Conservation (phyloP, 1,140 invertebrate genomes). For the Daktulosphaira vitifoliae region DNA sequence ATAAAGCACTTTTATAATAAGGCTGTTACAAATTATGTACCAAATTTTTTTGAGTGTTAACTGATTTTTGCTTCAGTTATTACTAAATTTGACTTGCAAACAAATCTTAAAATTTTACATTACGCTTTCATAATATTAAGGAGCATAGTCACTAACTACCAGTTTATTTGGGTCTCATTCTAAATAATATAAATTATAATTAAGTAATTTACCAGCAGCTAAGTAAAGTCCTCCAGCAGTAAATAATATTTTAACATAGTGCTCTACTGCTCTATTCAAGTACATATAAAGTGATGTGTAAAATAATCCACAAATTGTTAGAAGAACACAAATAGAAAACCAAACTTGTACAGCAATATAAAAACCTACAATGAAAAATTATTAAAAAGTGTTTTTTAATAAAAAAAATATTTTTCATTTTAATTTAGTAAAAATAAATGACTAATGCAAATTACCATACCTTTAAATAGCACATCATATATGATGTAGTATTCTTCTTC, state of each 20-base stretch:
- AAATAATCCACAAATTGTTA: slow-evolving; percentile 20
- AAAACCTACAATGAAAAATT: neutral
- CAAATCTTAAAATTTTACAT: too few species aligned
- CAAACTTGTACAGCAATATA: slow-evolving; percentile 23
- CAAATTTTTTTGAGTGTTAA: too few species aligned
- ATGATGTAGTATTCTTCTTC: slow-evolving; percentile 59
- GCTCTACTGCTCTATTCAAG: slow-evolving; percentile 15
- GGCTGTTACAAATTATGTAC: too few species aligned
- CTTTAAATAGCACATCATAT: slow-evolving; percentile 34
- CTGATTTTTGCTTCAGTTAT: too few species aligned
- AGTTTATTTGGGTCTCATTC: too few species aligned
- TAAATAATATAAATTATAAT: too few species aligned
- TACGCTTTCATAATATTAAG: too few species aligned
- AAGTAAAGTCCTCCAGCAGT: slow-evolving; percentile 12
- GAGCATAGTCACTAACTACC: too few species aligned
- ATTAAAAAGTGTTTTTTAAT: neutral
- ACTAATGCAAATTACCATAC: neutral
- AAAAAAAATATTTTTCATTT: neutral
- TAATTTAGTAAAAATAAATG: neutral
- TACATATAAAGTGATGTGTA: slow-evolving; percentile 29
- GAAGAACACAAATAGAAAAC: slow-evolving; percentile 12
- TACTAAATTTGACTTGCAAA: too few species aligned
- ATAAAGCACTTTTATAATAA: too few species aligned
- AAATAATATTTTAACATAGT: slow-evolving; percentile 12
- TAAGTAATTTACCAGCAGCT: slow-evolving; percentile 11